Percentiles rank a stretch among this genome's conserved stretches.
Conservation (phyloP, 1,140 invertebrate species). For the Parasteatoda tepidariorum region DNA sequence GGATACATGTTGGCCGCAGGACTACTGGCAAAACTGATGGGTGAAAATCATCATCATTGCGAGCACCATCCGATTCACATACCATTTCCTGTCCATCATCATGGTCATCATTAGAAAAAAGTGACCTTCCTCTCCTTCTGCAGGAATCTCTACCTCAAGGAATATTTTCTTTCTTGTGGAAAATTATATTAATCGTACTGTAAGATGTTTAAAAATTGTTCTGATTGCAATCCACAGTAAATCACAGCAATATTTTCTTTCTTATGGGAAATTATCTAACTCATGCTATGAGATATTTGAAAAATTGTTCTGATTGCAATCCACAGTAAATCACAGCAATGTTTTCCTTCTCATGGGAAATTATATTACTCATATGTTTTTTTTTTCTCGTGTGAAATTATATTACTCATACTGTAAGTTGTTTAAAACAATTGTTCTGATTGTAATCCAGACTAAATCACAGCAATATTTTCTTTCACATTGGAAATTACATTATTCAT, state of each 20-base stretch:
- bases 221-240: not conserved
- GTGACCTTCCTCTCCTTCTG: not conserved
- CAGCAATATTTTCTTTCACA: not conserved
- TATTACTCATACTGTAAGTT: not conserved
- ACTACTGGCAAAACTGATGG: constrained; percentile 24
- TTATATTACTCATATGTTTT: too few species aligned
- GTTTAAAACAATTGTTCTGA: not conserved
- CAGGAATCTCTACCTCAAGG: not conserved
- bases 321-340: not conserved
- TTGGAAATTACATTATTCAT: too few species aligned
- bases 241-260: not conserved
- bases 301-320: not conserved
- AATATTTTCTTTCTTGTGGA: not conserved
- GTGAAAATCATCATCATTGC: constrained; percentile 35
- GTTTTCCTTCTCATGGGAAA: not conserved
- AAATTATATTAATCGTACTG: not conserved
- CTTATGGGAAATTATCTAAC: not conserved
- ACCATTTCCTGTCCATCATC: constrained; percentile 26
- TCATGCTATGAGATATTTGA: not conserved
- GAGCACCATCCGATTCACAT: constrained; percentile 29
- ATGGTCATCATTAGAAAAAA: constrained; percentile 7
- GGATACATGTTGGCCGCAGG: constrained; percentile 35
- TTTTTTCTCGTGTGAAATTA: too few species aligned
- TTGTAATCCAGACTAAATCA: not conserved
- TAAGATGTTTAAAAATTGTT: not conserved